These are phyloP conservation scores for Geodia barretti DNA, from an alignment of 37 sponge, comb jelly and placozoan genomes.

Conservation along the genomic window DNA sequence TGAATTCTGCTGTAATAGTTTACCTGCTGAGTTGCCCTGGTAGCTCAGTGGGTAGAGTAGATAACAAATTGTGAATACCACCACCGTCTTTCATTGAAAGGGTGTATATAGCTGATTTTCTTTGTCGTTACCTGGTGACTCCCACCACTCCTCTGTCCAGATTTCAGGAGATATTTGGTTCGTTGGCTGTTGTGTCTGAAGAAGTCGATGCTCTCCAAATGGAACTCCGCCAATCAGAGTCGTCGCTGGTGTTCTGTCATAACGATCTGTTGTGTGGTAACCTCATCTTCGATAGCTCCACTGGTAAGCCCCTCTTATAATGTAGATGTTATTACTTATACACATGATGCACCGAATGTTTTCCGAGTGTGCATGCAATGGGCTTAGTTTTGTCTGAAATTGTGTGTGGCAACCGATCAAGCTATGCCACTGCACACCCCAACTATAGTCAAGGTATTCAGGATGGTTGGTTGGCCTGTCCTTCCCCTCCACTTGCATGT, in stretches of 20 bases:
- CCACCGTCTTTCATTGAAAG: too few relatives aligned
- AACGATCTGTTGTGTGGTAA: slow-evolving; percentile 85
- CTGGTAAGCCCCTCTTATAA: slow-evolving; percentile 26
- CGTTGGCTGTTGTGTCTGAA: slow-evolving; percentile 5
- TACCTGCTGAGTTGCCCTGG: too few relatives aligned
- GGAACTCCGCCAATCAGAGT: slow-evolving; percentile 9
- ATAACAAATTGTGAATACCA: too few relatives aligned
- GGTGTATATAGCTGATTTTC: too few relatives aligned
- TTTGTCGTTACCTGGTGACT: neutral
- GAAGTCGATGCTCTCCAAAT: slow-evolving; percentile 24
- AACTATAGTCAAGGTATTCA: too few relatives aligned
- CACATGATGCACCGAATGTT: neutral
- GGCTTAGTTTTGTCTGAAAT: too few relatives aligned
- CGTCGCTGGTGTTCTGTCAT: slow-evolving; percentile 85
- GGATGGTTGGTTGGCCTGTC: too few relatives aligned
- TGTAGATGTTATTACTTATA: neutral
- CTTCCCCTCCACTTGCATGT: too few relatives aligned
- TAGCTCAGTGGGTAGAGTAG: too few relatives aligned
- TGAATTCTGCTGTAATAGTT: too few relatives aligned
- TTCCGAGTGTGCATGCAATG: neutral
- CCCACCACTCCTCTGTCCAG: slow-evolving; percentile 4
- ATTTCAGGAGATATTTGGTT: slow-evolving; percentile 21
- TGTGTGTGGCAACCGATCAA: too few relatives aligned
- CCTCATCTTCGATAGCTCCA: slow-evolving; percentile 58
- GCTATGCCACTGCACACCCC: too few relatives aligned